These are phyloP conservation scores for Temnothorax ravouxi DNA, from an alignment of 2,888 invertebrate genomes.

Conservation along the genomic window DNA sequence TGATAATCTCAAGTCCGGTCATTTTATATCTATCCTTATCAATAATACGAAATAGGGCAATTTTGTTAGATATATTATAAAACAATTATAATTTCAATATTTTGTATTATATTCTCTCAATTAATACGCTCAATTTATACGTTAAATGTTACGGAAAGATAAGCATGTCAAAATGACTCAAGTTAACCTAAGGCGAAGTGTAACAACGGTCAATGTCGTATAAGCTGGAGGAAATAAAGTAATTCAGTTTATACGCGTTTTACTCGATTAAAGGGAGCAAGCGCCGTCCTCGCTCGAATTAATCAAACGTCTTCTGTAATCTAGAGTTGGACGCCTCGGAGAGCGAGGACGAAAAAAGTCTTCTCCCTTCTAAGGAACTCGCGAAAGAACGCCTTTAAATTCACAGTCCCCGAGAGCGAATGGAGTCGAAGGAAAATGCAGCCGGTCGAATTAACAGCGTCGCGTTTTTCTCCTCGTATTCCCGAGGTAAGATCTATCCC, in stretches of 20 bases:
- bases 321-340: conserved; percentile 38
- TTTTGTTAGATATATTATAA: too few relatives aligned
- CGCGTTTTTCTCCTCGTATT: conserved; percentile 38
- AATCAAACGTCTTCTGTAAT: conserved; percentile 56
- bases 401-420: conserved; percentile 63
- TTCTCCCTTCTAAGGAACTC: neutral
- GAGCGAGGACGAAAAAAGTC: conserved; percentile 27
- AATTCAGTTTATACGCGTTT: conserved; percentile 52
- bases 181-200: neutral
- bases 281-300: conserved; percentile 35
- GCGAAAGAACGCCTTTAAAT: conserved; percentile 53
- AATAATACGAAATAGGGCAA: neutral
- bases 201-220: conserved; percentile 16
- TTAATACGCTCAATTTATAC: neutral
- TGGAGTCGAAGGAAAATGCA: conserved; percentile 58
- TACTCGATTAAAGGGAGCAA: conserved; percentile 39
- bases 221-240: conserved; percentile 23
- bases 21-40: neutral
- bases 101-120: neutral
- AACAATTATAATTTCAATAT: neutral
- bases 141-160: neutral
- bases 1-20: neutral
- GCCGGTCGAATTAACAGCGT: conserved; percentile 58
- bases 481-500: conserved; percentile 62
- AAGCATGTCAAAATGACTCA: neutral